Evolutionary conservation across 2,113 vertebrate species (phyloP), one percentile per base, ranked within the genome.

Genomic region (Misgurnus anguillicaudatus): DNA sequence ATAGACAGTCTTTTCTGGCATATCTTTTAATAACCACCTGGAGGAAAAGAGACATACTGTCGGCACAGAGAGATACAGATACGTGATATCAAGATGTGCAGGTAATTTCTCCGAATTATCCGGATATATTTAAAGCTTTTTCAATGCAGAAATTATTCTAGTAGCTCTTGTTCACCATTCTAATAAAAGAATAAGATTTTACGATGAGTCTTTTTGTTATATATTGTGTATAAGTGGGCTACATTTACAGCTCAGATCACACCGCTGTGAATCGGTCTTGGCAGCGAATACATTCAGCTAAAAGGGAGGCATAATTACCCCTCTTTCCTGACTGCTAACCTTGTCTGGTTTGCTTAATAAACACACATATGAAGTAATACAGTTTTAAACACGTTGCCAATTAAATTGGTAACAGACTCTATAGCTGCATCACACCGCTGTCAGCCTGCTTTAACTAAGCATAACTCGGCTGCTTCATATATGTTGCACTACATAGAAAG

Each of bases 51-150:
- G 67, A 60, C 53, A 66, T 51, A 57, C 48, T 13, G 48, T 51
- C 60, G 21, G 51, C 66, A 74, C 68, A 13, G n/a, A 55, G 69
- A 85, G 80, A 60, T 65, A 63, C 61, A 80, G 80, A 77, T 60
- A 68, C 45, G 17, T 9, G 61, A 60, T 65, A 77, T 68, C 51
- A 74, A 83, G 77, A 61, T 57, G 70, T 82, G 76, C 76, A 83
- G 77, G 78, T 77, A 47, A 84, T 82, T 83, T 82, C 55, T 75
- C 76, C 58, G 63, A 84, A 76, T 84, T 81, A 78, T 58, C 72
- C 67, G 68, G 51, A 75, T 58, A 70, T 9, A 61, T 70, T 70
- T 53, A 55, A 16, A 48, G 63, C 47, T 48, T 60, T 62, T 85
- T 80, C 53, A 77, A 48, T 72, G 72, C 55, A 47, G 21, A 60